Evolutionary conservation across 2,888 invertebrate genomes (phyloP).

Genomic region (Lutraria lutraria): DNA sequence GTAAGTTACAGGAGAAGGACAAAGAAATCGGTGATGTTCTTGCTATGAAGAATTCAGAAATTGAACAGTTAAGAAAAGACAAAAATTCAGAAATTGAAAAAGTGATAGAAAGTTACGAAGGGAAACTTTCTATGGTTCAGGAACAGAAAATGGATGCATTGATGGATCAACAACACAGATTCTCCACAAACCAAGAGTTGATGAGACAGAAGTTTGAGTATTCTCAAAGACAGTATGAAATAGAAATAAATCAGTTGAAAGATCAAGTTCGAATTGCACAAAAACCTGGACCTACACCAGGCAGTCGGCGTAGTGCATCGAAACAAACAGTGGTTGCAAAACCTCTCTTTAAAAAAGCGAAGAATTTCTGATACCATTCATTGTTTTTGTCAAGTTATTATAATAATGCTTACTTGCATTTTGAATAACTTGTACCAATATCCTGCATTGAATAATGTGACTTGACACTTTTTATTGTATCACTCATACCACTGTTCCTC

Average conservation of each 20-base stretch:
- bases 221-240: conserved; percentile 71
- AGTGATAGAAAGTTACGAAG: conserved; percentile 69
- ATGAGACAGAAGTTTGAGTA: conserved; percentile 72
- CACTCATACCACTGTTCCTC: too few relatives aligned
- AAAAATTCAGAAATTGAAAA: conserved; percentile 58
- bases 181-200: conserved; percentile 71
- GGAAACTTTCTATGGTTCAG: conserved; percentile 66
- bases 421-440: too few relatives aligned
- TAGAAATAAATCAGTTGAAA: conserved; percentile 59
- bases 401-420: background rate
- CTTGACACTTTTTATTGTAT: too few relatives aligned
- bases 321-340: conserved; percentile 25
- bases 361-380: background rate
- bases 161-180: conserved; percentile 52
- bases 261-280: conserved; percentile 55
- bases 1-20: conserved; percentile 27
- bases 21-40: conserved; percentile 33
- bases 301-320: background rate
- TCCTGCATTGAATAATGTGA: too few relatives aligned
- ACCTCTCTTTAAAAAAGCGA: conserved; percentile 36
- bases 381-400: background rate
- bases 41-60: conserved; percentile 54
- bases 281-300: conserved; percentile 35
- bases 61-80: conserved; percentile 59
- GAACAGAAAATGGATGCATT: conserved; percentile 58